Evolutionary conservation across 1,140 invertebrate genomes (phyloP), one percentile per base, ranked within the genome.

Genomic region (Drosophila insularis): DNA sequence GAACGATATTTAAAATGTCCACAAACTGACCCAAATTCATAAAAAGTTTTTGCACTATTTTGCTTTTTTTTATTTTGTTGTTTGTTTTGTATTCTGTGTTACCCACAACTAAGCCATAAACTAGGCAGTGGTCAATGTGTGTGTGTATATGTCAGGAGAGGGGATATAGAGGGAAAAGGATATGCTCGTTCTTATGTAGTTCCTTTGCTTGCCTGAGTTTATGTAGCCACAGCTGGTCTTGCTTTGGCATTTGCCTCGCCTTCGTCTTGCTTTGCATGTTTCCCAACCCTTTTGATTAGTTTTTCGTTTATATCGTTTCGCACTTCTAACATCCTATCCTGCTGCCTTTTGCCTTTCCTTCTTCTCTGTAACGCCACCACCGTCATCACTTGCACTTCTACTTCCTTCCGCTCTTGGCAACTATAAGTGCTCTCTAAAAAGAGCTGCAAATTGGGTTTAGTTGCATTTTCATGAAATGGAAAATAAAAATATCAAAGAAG

Each of bases 381-480:
- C 7, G 21, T 50, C 43, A 50, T 21, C 43, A 50, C 43, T 50
- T 50, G 43, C 43, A 50, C 43, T 50, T 50, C 56, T 56, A 63
- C 37, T 58, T 63, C 7, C 23, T 74, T 61, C 32, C 55, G 55
- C 55, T 35, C 32, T 58, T 35, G 27, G 55, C 39, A 43, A 43
- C 19, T 40, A 19, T 60, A 37, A 39, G 58, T 60, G 27, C 21
- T 55, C 31, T 50, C n/a, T 35, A 10, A 63, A 66, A 67, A 67
- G 65, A 60, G 71, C 75, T 82, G 75, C 71, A 72, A 82, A 82
- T 82, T 72, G 65, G 69, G 68, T 74, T 80, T 85, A 58, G 67
- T 66, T 77, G 60, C 64, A 77, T 50, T 70, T 68, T 14, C 8
- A 19, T 14, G 61, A 62, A 55, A 53, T 13, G 7, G 7, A 46